These are phyloP conservation scores for Saguinus imperator DNA, from an alignment of 2,113 vertebrate species.

Conservation along the genomic window DNA sequence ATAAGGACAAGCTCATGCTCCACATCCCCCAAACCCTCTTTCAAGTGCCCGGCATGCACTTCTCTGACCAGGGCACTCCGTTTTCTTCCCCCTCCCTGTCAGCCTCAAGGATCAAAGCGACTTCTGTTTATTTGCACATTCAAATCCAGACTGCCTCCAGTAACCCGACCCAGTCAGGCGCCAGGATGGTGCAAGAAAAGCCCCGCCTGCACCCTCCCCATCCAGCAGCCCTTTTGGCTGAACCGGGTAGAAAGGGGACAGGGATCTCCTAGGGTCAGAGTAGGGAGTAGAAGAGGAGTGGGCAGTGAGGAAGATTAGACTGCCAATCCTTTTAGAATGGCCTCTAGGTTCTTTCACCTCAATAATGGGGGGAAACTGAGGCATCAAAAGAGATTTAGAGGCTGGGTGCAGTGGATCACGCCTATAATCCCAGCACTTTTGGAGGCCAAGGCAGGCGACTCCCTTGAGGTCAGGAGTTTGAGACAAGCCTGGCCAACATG, in stretches of 20 bases:
- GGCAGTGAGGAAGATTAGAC: background rate
- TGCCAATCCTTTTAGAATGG: background rate
- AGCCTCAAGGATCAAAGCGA: conserved; percentile 70
- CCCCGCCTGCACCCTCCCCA: conserved; percentile 45
- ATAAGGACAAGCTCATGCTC: background rate
- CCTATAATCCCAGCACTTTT: too few species aligned
- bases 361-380: background rate
- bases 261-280: conserved; percentile 50
- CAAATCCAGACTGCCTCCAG: conserved; percentile 68
- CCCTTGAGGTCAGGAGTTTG: too few species aligned
- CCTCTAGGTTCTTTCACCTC: background rate
- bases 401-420: too few species aligned
- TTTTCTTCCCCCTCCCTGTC: conserved; percentile 43
- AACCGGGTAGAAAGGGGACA: background rate
- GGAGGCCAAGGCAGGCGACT: too few species aligned
- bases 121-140: conserved; percentile 80
- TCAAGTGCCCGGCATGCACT: conserved; percentile 6
- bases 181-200: conserved; percentile 25
- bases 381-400: background rate
- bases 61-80: conserved; percentile 44
- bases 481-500: too few species aligned
- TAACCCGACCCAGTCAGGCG: conserved; percentile 41
- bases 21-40: background rate
- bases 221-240: background rate
- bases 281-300: background rate